phyloP scores from a whole-genome alignment of 2,113 vertebrate genomes.

The Callocephalon fimbriatum region DNA sequence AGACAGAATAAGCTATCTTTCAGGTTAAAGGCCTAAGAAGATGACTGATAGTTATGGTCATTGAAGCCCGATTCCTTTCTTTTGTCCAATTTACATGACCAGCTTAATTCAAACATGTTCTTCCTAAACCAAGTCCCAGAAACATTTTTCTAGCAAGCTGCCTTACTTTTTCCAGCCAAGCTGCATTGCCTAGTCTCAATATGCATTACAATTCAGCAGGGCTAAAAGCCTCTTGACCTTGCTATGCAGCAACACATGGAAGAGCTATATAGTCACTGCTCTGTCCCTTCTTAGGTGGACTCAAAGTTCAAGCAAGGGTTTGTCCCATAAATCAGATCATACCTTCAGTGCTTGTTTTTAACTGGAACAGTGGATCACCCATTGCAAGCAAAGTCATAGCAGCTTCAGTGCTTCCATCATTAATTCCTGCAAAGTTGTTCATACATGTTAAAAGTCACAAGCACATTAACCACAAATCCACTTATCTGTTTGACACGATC shows the following conservation, averaged over 20 bases:
- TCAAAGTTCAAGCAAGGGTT: background rate
- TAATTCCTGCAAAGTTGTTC: constrained; percentile 71
- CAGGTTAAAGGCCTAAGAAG: background rate
- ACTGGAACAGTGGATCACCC: constrained; percentile 78
- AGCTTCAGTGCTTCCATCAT: constrained; percentile 88
- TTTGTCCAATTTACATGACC: background rate
- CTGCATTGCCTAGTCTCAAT: background rate
- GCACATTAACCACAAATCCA: background rate
- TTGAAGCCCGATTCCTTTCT: background rate
- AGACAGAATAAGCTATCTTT: background rate
- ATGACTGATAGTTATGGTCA: background rate
- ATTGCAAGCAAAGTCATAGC: constrained; percentile 92
- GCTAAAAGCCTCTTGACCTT: background rate
- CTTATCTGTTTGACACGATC: background rate
- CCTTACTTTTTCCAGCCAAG: background rate
- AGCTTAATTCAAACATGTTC: background rate
- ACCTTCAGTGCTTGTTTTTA: constrained; percentile 68
- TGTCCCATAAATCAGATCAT: constrained; percentile 21
- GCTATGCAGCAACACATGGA: background rate
- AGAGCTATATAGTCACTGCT: background rate
- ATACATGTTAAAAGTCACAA: background rate
- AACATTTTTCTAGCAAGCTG: background rate
- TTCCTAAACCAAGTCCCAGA: background rate
- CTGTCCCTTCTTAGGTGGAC: background rate
- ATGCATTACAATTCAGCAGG: background rate